These are phyloP conservation scores for Borostomias antarcticus DNA, from an alignment of 2,797 vertebrate species.

Conservation along the genomic window DNA sequence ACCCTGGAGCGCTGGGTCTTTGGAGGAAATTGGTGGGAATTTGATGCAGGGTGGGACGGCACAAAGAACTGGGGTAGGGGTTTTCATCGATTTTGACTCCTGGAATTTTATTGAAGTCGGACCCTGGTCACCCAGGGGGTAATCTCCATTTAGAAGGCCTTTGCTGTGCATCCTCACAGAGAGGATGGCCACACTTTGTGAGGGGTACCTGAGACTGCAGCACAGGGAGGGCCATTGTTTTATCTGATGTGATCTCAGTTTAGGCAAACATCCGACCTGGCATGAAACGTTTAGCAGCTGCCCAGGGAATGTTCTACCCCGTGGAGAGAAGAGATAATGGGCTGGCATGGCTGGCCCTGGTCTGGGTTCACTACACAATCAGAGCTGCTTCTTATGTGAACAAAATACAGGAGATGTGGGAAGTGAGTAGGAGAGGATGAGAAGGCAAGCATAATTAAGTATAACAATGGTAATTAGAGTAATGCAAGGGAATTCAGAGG, in stretches of 20 bases:
- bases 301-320: slow-evolving; percentile 52
- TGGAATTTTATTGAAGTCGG: slow-evolving; percentile 35
- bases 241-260: slow-evolving; percentile 61
- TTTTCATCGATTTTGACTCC: slow-evolving; percentile 17
- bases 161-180: slow-evolving; percentile 29
- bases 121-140: slow-evolving; percentile 27
- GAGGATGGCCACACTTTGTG: slow-evolving; percentile 26
- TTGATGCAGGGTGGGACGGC: slow-evolving; percentile 23
- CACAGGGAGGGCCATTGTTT: slow-evolving; percentile 35
- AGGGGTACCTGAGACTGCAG: slow-evolving; percentile 42
- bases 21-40: slow-evolving; percentile 25
- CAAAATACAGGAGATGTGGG: slow-evolving; percentile 7
- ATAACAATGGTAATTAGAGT: neutral
- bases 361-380: neutral
- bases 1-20: slow-evolving; percentile 10
- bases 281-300: slow-evolving; percentile 53
- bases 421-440: neutral
- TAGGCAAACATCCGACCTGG: slow-evolving; percentile 68
- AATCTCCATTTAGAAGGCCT: slow-evolving; percentile 40
- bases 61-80: slow-evolving; percentile 3
- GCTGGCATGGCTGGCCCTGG: neutral
- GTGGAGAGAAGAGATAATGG: slow-evolving; percentile 23
- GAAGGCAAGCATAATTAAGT: neutral
- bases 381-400: slow-evolving; percentile 3
- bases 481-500: neutral